These are phyloP conservation scores for Halcyon senegalensis DNA, from an alignment of 2,113 vertebrate genomes.

Conservation along the genomic window DNA sequence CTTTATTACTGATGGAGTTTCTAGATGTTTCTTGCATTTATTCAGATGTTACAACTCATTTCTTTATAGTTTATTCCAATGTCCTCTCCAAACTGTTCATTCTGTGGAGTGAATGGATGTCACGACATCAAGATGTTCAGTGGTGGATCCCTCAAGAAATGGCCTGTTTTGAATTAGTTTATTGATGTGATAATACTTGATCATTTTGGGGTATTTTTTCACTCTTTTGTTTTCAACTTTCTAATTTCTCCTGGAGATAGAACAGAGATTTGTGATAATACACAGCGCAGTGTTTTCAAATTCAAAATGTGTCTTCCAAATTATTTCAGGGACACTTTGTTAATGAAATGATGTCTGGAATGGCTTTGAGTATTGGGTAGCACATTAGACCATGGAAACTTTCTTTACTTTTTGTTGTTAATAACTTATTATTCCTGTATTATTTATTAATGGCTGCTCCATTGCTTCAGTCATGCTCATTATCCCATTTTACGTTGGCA, in stretches of 20 bases:
- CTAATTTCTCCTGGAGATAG: rapidly evolving
- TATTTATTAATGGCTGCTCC: background rate
- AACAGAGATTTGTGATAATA: rapidly evolving
- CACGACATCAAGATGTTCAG: rapidly evolving
- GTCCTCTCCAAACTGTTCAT: background rate
- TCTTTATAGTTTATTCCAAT: background rate
- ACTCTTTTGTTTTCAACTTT: background rate
- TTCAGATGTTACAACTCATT: rapidly evolving
- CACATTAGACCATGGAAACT: background rate
- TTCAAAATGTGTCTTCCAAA: background rate
- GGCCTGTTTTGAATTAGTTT: background rate
- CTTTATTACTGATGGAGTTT: background rate
- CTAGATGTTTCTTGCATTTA: background rate
- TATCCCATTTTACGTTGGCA: background rate
- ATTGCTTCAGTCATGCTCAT: background rate
- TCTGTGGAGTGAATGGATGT: background rate
- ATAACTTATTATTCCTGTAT: background rate
- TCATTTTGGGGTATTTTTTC: background rate
- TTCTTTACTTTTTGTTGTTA: background rate
- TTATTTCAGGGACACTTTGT: background rate
- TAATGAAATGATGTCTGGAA: background rate
- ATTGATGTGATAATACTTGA: no score
- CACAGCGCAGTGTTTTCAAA: rapidly evolving
- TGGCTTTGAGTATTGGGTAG: background rate
- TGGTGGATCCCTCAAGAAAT: background rate